Evolutionary conservation across 2,113 vertebrate species (phyloP).

Genomic region (Sardina pilchardus): DNA sequence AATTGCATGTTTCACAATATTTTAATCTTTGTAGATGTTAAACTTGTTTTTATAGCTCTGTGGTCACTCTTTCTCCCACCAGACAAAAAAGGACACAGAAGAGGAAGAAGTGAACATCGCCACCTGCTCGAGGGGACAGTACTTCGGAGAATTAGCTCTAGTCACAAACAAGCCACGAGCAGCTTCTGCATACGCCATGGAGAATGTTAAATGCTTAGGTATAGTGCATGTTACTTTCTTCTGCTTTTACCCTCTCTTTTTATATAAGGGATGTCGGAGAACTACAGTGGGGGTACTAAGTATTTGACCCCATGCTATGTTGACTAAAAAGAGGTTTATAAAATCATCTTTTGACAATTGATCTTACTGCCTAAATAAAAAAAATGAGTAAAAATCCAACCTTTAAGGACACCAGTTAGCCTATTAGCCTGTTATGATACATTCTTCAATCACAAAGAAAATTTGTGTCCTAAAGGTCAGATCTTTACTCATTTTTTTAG

Average conservation of each 20-base stretch:
- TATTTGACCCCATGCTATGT: too few species aligned
- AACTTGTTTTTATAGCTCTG: neutral
- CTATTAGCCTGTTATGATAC: too few species aligned
- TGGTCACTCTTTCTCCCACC: neutral
- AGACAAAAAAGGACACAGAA: conserved; percentile 75
- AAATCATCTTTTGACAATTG: too few species aligned
- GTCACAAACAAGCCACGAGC: conserved; percentile 98
- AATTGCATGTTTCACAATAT: too few species aligned
- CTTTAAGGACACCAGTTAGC: too few species aligned
- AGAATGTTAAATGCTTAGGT: conserved; percentile 97
- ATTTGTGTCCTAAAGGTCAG: too few species aligned
- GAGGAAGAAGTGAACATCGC: conserved; percentile 89
- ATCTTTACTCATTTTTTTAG: too few species aligned
- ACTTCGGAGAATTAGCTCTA: conserved; percentile 96
- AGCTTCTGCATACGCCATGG: conserved; percentile 94
- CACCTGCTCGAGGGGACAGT: conserved; percentile 90
- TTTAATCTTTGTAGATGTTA: neutral
- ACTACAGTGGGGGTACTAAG: too few species aligned
- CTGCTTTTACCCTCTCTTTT: neutral
- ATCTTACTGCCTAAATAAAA: too few species aligned
- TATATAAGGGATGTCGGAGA: neutral
- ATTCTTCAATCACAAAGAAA: too few species aligned
- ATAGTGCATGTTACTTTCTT: conserved; percentile 48
- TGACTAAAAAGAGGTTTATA: too few species aligned
- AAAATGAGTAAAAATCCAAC: too few species aligned